These are phyloP conservation scores for Drosophila pseudotalamancana DNA, from an alignment of 2,888 invertebrate genomes.

Conservation along the genomic window DNA sequence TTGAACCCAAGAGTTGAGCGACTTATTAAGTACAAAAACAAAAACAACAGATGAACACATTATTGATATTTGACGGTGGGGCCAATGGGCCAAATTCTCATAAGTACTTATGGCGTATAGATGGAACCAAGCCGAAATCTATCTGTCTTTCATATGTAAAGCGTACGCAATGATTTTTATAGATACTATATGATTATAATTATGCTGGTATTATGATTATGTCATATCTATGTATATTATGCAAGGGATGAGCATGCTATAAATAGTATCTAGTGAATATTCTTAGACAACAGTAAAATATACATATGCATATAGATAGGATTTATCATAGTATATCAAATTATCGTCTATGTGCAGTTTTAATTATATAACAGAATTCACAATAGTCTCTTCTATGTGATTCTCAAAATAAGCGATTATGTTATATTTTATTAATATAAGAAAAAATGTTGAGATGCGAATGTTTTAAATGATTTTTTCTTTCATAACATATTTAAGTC, in stretches of 20 bases:
- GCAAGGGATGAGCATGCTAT: background rate
- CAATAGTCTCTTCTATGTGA: no score
- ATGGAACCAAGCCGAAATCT: constrained; percentile 18
- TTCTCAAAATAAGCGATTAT: no score
- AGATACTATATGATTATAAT: constrained; percentile 20
- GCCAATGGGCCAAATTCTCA: constrained; percentile 23
- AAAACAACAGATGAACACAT: constrained; percentile 47
- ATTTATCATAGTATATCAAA: no score
- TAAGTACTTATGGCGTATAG: constrained; percentile 18
- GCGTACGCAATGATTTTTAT: constrained; percentile 37
- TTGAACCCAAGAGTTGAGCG: constrained; percentile 53
- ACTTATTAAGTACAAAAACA: constrained; percentile 74
- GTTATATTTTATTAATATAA: no score
- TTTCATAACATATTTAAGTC: no score
- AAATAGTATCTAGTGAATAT: background rate
- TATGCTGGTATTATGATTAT: constrained; percentile 17
- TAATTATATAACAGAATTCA: no score
- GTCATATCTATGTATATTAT: background rate
- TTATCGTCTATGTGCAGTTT: no score
- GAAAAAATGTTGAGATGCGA: no score
- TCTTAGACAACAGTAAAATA: background rate
- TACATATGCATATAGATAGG: background rate
- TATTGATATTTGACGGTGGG: constrained; percentile 58
- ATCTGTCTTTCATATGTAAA: constrained; percentile 23
- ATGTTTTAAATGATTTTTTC: no score